Evolutionary conservation across 64 coral and sea anemone species (phyloP), one percentile per base, ranked within the genome.

Genomic region (Trachythela sp.): DNA sequence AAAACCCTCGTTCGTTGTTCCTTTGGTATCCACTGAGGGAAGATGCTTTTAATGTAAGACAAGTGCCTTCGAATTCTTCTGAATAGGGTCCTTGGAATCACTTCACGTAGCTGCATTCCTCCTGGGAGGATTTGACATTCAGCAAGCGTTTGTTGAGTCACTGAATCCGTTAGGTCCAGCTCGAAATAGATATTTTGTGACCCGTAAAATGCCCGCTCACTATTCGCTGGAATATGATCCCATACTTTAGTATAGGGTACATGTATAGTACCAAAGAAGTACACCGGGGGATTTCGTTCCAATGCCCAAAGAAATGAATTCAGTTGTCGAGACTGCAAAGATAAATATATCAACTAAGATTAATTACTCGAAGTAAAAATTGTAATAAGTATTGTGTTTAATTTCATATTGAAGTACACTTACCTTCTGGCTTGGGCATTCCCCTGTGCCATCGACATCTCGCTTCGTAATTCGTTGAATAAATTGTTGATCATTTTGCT

Each of bases 251-350:
- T 99, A 40, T 99, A 99, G 0, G 96, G 96, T 4, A 99, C 96
- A 76, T 99, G 96, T 8, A 99, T 99, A 5, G 96, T 99, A 1
- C 96, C 96, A 48, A 94, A 99, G 48, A 99, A 99, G 35, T 99
- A 99, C 2, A 94, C 96, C 1, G 96, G 96, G 0, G 96, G 96
- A 86, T 60, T 86, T 49, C 96, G 48, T 20, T 86, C 88, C 18
- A 99, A 84, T 24, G 91, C 41, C 96, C 96, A 99, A 18, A 99
- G 76, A 89, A 99, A 99, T 30, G 96, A 99, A 77, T 99, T 99
- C 24, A 93, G 34, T 15, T 35, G 75, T 34, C 75, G 75, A 37
- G 75, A 22, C 75, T 80, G 75, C 8, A 39, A 80, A 37, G 30
- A 34, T 9, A 80, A 36, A 80, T 80, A 39, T 15, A 39, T 80